Base-by-base conservation (phyloP, 92 coral and sea anemone species). In the Blastomussa wellsi region DNA sequence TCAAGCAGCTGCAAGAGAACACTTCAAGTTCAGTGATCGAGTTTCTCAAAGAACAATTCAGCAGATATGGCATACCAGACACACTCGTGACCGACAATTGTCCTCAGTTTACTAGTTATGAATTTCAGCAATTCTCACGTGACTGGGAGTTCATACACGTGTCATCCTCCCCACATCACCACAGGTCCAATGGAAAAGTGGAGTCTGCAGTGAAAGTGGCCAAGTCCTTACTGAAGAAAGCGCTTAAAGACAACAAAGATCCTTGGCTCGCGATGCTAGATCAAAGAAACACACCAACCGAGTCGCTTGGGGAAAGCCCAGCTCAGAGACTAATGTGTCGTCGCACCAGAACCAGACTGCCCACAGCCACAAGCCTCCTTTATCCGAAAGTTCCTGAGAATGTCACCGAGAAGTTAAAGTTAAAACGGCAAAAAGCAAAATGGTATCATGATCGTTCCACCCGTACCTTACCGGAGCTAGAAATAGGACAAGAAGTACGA, bases 111-210 rank as follows among this genome's bases (percentile, higher is more conserved):
- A 29, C 81, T 16, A 88, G 81, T 35, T 62, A 72, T 7, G 91
- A 83, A 42, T 83, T 88, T n/a, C 3, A 44, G 2, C 80, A 83
- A 5, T n/a, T 83, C 77, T 9, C 88, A 7, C 28, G 13, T 19
- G 67, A 57, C 1, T 83, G 88, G 91, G 88, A 88, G 85, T 88
- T 83, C 76, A 32, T 69, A 31, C 91, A 88, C 44, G 72, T 77
- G n/a, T 57, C 87, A 14, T 87, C 83, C 51, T 87, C 90, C 29
- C 74, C 84, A 16, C 88, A 90, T 76, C 94, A 90, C 38, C 91
- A 90, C 87, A 88, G 87, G 67, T 51, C 93, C 59, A 86, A 90
- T 62, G 88, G 90, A 4, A 91, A 86, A 74, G 86, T 77, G 15
- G 87, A 85, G 72, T 79, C 89, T 12, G 89, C 86, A 5, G 87